Evolutionary conservation across 2,888 invertebrate genomes (phyloP).

Genomic region (Stegophylla sp.): DNA sequence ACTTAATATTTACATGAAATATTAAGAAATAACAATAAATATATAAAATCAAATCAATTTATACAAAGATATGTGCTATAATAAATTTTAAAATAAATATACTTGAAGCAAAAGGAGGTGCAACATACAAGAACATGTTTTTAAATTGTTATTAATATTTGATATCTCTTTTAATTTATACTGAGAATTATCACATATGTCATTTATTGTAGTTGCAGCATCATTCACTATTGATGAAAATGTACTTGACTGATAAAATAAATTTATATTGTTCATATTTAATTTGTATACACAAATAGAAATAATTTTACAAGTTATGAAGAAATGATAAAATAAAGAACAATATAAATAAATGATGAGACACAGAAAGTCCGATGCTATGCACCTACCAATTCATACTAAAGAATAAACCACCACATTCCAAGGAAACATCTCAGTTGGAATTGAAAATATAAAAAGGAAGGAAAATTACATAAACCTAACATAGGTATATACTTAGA

Average conservation of each 20-base stretch:
- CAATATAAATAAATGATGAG: not conserved
- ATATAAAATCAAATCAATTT: too few relatives aligned
- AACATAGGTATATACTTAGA: not conserved
- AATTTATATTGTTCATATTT: conserved; percentile 41
- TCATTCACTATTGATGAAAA: conserved; percentile 34
- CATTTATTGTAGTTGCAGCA: conserved; percentile 9
- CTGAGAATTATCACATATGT: conserved; percentile 33
- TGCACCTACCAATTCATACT: conserved; percentile 26
- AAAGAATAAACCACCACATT: not conserved
- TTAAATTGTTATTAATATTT: conserved; percentile 62
- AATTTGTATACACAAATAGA: not conserved
- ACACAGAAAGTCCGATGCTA: not conserved
- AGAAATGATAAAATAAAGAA: not conserved
- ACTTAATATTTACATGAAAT: not conserved
- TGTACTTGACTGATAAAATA: conserved; percentile 28
- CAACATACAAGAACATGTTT: conserved; percentile 63
- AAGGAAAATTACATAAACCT: not conserved
- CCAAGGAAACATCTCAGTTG: conserved; percentile 10
- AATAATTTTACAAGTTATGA: not conserved
- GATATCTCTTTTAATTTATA: conserved; percentile 26
- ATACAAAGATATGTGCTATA: too few relatives aligned
- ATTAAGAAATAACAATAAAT: not conserved
- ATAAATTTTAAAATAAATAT: conserved; percentile 54
- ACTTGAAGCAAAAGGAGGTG: conserved; percentile 64
- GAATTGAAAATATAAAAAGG: conserved; percentile 23